Evolutionary conservation across 2,113 vertebrate genomes (phyloP), one percentile per base, ranked within the genome.

Genomic region (Willisornis vidua): DNA sequence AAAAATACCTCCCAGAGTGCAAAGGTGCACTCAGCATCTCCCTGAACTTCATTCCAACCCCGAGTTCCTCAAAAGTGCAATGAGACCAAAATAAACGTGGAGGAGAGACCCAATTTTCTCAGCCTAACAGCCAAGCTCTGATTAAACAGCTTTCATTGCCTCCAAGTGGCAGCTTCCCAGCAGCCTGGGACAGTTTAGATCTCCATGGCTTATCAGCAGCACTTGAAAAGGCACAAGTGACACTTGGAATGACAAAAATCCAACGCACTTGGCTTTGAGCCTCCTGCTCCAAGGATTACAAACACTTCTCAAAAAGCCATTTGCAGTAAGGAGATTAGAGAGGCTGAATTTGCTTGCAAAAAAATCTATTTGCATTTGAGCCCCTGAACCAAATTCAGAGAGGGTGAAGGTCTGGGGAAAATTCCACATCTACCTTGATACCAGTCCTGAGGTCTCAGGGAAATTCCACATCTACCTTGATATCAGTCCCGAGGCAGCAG

Each of bases 181-280:
- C 74, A 86, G 76, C 77, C 78, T 24, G 63, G 61, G 57, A 89
- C 35, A 65, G 67, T 87, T 54, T 33, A 3, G 55, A 73, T 37
- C 90, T 80, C 20, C 14, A 0, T 1, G 51, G 85, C 62, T 94
- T 96, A 95, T 85, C 90, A 70, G 78, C 85, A 90, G 82, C 77
- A 87, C 81, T 85, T 54, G 49, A 93, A 89, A 89, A 94, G 91
- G 91, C 72, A 85, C 67, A 82, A 97, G 94, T 71, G 71, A 79
- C 78, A 66, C 85, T 77, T 66, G 93, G 94, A 95, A 97, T 91
- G 93, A 85, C 94, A 96, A 95, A 93, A 90, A 90, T 96, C 75
- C 82, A 45, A 62, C 62, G 58, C 45, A 19, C 89, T 87, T 19
- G 54, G 85, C 77, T 63, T 54, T 48, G 43, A 90, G 67, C 78